These are phyloP conservation scores for Pocota personata DNA, from an alignment of 2,888 invertebrate species.

Conservation along the genomic window DNA sequence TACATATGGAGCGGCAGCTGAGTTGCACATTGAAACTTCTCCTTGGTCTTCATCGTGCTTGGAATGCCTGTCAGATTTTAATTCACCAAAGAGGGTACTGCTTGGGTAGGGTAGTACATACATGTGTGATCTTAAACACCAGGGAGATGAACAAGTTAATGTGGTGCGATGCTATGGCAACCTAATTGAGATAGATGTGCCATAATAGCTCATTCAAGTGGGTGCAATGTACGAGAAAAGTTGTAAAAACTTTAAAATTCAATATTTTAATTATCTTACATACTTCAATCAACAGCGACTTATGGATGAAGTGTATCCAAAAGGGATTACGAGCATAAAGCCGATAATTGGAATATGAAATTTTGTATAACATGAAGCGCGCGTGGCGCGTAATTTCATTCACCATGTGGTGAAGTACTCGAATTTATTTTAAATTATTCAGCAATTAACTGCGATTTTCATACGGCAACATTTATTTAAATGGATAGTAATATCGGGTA, in stretches of 20 bases:
- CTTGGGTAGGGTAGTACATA: background rate
- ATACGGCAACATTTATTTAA: too few relatives aligned
- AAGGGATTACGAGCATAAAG: background rate
- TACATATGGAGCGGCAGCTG: background rate
- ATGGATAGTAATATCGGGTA: too few relatives aligned
- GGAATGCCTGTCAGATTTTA: conserved; percentile 40
- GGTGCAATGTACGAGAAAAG: conserved; percentile 7
- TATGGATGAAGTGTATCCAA: background rate
- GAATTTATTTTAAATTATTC: too few relatives aligned
- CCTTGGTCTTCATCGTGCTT: background rate
- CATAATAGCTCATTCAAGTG: conserved; percentile 29
- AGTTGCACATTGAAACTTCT: conserved; percentile 26
- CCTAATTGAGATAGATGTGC: conserved; percentile 58
- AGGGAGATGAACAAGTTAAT: conserved; percentile 25
- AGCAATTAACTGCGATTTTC: too few relatives aligned
- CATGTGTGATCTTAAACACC: background rate
- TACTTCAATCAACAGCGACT: background rate
- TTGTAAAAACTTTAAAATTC: conserved; percentile 38
- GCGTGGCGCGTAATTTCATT: background rate
- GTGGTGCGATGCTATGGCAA: conserved; percentile 1
- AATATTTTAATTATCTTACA: conserved; percentile 52
- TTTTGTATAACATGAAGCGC: background rate
- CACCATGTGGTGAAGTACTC: background rate
- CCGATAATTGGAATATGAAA: conserved; percentile 14
- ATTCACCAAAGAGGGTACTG: conserved; percentile 19